These are phyloP conservation scores for Gallinago media DNA, from an alignment of 2,113 vertebrate species.

Conservation along the genomic window DNA sequence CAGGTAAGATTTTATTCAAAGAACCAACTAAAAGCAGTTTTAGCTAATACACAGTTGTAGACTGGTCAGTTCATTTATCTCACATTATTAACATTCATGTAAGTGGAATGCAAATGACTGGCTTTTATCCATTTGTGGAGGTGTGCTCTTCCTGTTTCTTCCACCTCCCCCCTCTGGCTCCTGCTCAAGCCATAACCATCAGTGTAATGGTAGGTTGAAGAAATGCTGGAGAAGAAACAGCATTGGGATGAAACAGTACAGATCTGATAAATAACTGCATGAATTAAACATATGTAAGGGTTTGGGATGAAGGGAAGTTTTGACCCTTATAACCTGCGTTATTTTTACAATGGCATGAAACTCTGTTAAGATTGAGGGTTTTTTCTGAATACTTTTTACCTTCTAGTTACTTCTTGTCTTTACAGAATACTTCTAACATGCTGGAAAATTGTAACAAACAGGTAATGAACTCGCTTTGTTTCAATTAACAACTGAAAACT, in stretches of 20 bases:
- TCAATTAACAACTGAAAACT: no score
- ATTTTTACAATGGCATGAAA: background rate
- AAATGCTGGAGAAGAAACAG: background rate
- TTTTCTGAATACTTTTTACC: background rate
- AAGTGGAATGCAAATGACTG: background rate
- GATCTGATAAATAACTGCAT: background rate
- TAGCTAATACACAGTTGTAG: background rate
- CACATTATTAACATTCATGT: background rate
- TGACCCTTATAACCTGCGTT: no score
- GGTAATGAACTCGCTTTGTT: constrained; percentile 67
- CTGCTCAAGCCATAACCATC: no score
- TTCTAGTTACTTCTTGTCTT: background rate
- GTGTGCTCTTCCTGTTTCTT: no score
- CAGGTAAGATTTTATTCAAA: constrained; percentile 76
- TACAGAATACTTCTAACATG: constrained; percentile 89
- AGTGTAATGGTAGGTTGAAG: no score
- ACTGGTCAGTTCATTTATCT: background rate
- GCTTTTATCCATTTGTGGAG: background rate
- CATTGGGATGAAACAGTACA: background rate
- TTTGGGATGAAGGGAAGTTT: background rate
- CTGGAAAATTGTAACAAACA: constrained; percentile 91
- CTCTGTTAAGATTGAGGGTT: background rate
- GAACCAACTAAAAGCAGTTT: background rate
- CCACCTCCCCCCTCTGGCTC: no score
- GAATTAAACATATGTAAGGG: background rate